Evolutionary conservation across 1,140 invertebrate genomes (phyloP), one percentile per base, ranked within the genome.

Genomic region (Venturia canescens): DNA sequence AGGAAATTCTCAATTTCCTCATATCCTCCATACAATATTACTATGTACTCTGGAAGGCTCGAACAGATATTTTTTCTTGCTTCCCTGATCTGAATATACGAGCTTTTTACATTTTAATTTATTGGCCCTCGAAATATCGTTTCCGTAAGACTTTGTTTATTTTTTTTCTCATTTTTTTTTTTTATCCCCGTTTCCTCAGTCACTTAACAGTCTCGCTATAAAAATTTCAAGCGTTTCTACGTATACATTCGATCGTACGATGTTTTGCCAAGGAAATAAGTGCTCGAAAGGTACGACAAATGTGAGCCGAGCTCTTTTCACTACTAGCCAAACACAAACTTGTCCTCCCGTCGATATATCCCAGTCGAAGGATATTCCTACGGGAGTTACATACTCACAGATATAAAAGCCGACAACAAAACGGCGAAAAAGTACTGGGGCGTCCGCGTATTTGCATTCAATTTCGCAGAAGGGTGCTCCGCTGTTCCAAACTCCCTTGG

Each of bases 381-480:
- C 44, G 78, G 69, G 34, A 26, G 38, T 26, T 53, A 66, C 16
- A 18, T 27, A 69, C 13, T 31, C 13, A 31, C 9, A 69, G 15
- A 69, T 29, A 31, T 31, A 69, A 74, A 63, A 44, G 18, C 75
- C 80, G 71, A 81, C 53, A 77, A 71, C 27, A 29, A 76, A 29
- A 23, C 29, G 23, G 9, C 77, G 21, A 72, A 16, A 80, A 66
- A 83, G 75, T 69, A 69, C 27, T 21, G 66, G 66, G 15, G 60
- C 63, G 75, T 66, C 53, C 79, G 75, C 80, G 82, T 88, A 88
- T 88, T 88, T 88, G 85, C 87, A 88, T 88, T 88, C 85, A 85
- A 88, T 88, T 87, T 88, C 83, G 67, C 26, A 31, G 66, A 69
- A 69, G 66, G 66, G 66, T 69, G 29, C 66, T 69, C 16, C 31